These are phyloP conservation scores for Malurus elegans DNA, from an alignment of 2,113 vertebrate species.

Conservation along the genomic window DNA sequence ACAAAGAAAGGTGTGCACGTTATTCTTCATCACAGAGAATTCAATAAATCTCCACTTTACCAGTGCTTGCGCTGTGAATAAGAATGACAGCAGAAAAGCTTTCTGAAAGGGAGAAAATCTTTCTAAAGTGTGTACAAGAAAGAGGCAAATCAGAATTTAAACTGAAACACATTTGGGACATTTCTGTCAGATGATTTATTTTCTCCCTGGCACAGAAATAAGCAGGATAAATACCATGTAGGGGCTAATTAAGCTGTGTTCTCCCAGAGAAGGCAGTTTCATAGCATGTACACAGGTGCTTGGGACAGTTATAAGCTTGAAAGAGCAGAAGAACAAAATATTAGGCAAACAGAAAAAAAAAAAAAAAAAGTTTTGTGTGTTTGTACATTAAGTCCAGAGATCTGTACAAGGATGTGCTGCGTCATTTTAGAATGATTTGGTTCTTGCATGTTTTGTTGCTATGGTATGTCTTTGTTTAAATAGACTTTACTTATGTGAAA, in stretches of 20 bases:
- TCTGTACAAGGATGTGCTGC: not conserved
- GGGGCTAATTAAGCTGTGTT: constrained; percentile 1
- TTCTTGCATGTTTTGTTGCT: not conserved
- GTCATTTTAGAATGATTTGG: not conserved
- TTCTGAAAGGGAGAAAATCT: not conserved
- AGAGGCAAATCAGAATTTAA: not conserved
- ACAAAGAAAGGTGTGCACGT: not conserved
- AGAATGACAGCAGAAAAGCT: not conserved
- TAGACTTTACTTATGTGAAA: not conserved
- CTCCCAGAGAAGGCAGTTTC: not conserved
- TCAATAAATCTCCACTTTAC: not conserved
- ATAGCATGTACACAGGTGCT: not conserved
- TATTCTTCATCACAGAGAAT: not conserved
- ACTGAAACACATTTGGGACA: not conserved
- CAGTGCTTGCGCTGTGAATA: not conserved
- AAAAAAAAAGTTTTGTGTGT: not conserved
- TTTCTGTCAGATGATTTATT: not conserved
- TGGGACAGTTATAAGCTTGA: not conserved
- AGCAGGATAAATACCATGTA: not conserved
- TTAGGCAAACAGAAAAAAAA: not conserved
- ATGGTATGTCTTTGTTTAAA: not conserved
- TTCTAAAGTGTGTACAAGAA: not conserved
- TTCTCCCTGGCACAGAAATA: not conserved
- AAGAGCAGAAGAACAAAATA: not conserved
- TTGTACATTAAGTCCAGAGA: not conserved